Base-by-base conservation (phyloP, 2,888 invertebrate genomes). In the Andrena bicolor region DNA sequence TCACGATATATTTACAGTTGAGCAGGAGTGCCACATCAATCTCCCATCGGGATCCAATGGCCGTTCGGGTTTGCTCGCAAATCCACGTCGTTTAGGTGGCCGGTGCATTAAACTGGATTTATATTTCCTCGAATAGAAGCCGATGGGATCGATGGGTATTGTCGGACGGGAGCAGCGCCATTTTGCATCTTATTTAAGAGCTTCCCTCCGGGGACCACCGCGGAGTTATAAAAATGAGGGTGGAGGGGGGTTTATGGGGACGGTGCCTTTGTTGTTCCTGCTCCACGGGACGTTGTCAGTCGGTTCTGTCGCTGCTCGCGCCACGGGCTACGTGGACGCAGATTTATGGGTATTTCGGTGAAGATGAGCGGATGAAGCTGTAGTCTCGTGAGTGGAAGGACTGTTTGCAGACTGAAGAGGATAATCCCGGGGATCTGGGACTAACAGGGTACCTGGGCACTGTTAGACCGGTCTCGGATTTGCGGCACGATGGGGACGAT, bases 91-190 rank as follows among this genome's bases (percentile, higher is more conserved):
- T 84, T 84, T 76, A 69, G 65, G 64, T 66, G 72, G 79, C 65
- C 69, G 83, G 79, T 82, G 83, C 83, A 84, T 83, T 83, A 82
- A 84, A 83, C 75, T 41, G 79, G 76, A 84, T 83, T 84, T 84
- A 84, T 83, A 72, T 82, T 83, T 82, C 78, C 73, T 70, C 78
- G 83, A 78, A 82, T 78, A 75, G 82, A 32, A 28, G 49, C 26
- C 70, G 74, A 77, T 48, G 20, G 64, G 60, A 83, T 83, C 83
- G 82, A 83, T 81, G 74, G 69, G 70, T 71, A 76, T 82, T 80
- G 71, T 76, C 82, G 65, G 8, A 8, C 20, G 48, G 28, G 48
- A 71, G 53, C 32, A 58, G 65, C 48, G 41, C 58, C 82, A 69
- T 72, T 82, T 81, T 72, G 72, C 76, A 72, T 81, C 68, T 82